Conservation (phyloP, 1,140 invertebrate genomes). For the Matsumurasca onukii region DNA sequence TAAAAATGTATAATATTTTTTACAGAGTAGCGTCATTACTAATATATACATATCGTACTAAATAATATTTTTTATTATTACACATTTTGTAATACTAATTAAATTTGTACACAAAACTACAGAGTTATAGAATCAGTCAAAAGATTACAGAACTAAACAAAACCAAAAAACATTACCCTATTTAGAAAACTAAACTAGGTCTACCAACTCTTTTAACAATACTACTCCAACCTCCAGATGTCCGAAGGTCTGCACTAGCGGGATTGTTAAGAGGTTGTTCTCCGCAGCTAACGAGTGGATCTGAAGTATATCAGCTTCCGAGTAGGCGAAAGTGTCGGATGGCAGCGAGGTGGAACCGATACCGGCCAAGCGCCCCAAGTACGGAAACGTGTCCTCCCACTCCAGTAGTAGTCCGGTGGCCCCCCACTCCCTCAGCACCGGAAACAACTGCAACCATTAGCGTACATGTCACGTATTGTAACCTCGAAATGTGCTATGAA, state of each 20-base stretch:
- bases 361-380: constrained; percentile 60
- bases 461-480: neutral
- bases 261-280: constrained; percentile 76
- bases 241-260: constrained; percentile 94
- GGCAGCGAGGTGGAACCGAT: constrained; percentile 61
- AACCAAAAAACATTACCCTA: no score
- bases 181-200: no score
- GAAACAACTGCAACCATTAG: constrained; percentile 54
- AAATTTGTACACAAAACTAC: no score
- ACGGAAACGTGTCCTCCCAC: constrained; percentile 95
- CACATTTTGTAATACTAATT: no score
- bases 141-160: no score
- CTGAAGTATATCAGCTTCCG: constrained; percentile 57
- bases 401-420: constrained; percentile 83
- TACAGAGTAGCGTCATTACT: no score
- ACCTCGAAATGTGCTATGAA: neutral
- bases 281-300: constrained; percentile 62
- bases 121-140: no score
- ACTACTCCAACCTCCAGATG: constrained; percentile 78
- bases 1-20: no score
- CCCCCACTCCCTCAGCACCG: constrained; percentile 62
- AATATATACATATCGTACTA: no score
- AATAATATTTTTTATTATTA: no score
- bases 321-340: constrained; percentile 61
- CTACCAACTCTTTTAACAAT: no score